Base-by-base conservation (phyloP, 2,797 vertebrate species). In the Enteromius viviparus region DNA sequence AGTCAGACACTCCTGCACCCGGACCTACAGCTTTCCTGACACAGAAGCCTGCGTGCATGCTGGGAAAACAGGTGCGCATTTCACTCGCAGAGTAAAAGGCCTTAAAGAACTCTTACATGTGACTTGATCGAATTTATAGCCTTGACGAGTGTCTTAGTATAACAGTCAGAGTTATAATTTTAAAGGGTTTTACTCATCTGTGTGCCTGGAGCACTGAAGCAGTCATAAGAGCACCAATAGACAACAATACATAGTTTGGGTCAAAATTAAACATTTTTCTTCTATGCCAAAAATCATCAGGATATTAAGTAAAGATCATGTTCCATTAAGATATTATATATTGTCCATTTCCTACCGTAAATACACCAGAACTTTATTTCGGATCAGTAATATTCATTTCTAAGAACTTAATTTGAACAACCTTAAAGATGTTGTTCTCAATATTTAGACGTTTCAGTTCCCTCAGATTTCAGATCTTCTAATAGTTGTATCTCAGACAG, bases 1-100 rank as follows among this genome's bases (percentile, higher is more conserved):
- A 40, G 91, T 92, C 78, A 92, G 89, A 65, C 93, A 88, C 88
- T 92, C 94, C 81, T 95, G 95, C 87, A 78, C 94, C 85, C 88
- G 86, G 81, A 92, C 91, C 15, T 96, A 94, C 86, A 81, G 86
- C 71, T 95, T 90, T 87, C 88, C 93, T 1, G 90, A 94, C 88
- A 92, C 89, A 82, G 94, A 95, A 82, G 87, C 89, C 21, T 96
- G 95, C 79, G 87, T 87, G 85, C 92, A 89, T 75, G 80, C 92
- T 84, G 85, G 87, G 81, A 91, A 90, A 86, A 89, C 93, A 92
- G 95, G 94, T 95, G 89, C 0, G n/a, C 11, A 62, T 15, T 3
- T 15, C 37, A 21, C 1, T 7, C 7, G 4, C 9, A 37, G 5
- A n/a, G 40, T 21, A 68, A 37, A 21, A 29, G 21, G 10, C 26